A percentile compares a stretch with the other conserved stretches of the same genome.
Conservation (phyloP, 2,797 vertebrate genomes). For the Pantherophis vulpinus region DNA sequence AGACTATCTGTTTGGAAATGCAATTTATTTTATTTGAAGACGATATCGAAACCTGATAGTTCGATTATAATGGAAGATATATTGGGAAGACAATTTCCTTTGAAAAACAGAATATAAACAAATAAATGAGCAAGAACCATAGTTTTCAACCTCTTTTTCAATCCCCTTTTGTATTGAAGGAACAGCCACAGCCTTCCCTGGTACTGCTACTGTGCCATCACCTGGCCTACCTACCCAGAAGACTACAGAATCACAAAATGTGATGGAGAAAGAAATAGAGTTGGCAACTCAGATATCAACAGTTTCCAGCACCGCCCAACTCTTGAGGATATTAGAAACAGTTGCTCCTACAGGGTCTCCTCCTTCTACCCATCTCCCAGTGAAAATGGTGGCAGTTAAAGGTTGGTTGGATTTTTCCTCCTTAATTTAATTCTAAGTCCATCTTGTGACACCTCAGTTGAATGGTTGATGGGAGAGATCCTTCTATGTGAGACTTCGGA, state of each 20-base stretch:
- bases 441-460: too few species aligned
- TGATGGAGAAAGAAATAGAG: slow-evolving; percentile 30
- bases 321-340: slow-evolving; percentile 21
- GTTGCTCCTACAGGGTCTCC: slow-evolving; percentile 33
- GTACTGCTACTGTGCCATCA: slow-evolving; percentile 36
- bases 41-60: too few species aligned
- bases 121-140: not conserved
- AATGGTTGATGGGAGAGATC: not conserved
- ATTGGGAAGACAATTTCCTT: not conserved
- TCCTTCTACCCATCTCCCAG: not conserved
- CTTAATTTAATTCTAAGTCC: not conserved
- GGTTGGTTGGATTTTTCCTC: slow-evolving; percentile 41
- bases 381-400: slow-evolving; percentile 36
- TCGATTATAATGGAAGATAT: not conserved
- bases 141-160: not conserved
- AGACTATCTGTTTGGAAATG: too few species aligned
- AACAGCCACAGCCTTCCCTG: slow-evolving; percentile 42
- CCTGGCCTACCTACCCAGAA: slow-evolving; percentile 28
- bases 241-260: not conserved
- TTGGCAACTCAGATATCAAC: slow-evolving; percentile 11
- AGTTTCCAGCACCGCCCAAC: slow-evolving; percentile 36
- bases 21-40: too few species aligned
- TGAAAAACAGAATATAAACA: not conserved
- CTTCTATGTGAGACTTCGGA: not conserved
- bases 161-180: slow-evolving; percentile 35